A percentile compares a stretch with the other conserved stretches of the same genome.
These are phyloP conservation scores for Chelidonichthys spinosus DNA, from an alignment of 2,797 vertebrate species.

Conservation along the genomic window DNA sequence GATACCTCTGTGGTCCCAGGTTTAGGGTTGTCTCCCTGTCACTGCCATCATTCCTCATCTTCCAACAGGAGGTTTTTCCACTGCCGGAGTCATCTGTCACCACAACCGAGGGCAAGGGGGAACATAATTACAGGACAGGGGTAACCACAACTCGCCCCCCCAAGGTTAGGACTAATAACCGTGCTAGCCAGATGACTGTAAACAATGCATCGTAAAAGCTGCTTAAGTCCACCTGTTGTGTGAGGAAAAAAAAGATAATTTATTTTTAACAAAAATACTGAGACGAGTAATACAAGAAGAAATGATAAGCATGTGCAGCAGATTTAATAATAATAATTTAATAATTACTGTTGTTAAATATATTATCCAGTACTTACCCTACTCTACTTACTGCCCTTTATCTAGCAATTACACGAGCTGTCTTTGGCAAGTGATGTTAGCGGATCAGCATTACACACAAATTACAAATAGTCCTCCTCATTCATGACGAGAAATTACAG, in stretches of 20 bases:
- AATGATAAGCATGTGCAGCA: background rate
- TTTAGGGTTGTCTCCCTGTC: constrained; percentile 52
- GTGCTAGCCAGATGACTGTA: constrained; percentile 38
- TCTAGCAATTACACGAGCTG: constrained; percentile 40
- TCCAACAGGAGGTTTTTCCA: constrained; percentile 59
- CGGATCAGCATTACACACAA: constrained; percentile 40
- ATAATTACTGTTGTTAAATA: constrained; percentile 24
- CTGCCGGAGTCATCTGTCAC: constrained; percentile 57
- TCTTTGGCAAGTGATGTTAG: constrained; percentile 31
- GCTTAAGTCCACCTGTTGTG: constrained; percentile 28
- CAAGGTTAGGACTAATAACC: constrained; percentile 49
- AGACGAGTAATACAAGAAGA: constrained; percentile 11
- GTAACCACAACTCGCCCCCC: constrained; percentile 43
- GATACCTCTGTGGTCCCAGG: constrained; percentile 33
- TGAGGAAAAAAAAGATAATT: constrained; percentile 12
- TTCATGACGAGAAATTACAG: constrained; percentile 55
- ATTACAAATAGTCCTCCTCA: constrained; percentile 51
- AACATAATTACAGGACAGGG: constrained; percentile 73
- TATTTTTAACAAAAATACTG: constrained; percentile 10
- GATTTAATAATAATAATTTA: background rate
- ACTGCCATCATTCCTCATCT: constrained; percentile 57
- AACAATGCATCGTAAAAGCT: constrained; percentile 34
- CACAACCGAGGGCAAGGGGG: constrained; percentile 51
- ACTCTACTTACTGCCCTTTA: constrained; percentile 5
- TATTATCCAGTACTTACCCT: constrained; percentile 25